Percentiles rank a stretch among this genome's conserved stretches.
Conservation (phyloP, 2,888 invertebrate species). For the Tolmerus cingulatus region DNA sequence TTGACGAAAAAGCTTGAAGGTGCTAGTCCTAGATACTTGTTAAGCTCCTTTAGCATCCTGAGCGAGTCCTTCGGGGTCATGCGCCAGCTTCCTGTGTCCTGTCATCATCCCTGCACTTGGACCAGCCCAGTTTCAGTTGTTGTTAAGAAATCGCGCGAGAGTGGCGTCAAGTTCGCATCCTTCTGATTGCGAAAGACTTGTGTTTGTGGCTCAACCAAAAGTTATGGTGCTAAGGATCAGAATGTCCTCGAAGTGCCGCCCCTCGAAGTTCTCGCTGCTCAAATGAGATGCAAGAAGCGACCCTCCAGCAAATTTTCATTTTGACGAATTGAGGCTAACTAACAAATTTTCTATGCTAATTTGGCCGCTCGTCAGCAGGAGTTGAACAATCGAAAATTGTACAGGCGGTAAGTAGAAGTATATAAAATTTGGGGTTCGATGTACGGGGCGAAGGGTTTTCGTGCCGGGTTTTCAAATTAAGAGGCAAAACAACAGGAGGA, state of each 20-base stretch:
- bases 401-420: not conserved
- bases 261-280: not conserved
- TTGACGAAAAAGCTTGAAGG: not conserved
- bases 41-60: not conserved
- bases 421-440: not conserved
- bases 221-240: slow-evolving; percentile 20
- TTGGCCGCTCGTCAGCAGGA: not conserved
- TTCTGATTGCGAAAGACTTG: slow-evolving; percentile 7
- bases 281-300: not conserved
- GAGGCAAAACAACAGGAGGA: not conserved
- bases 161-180: not conserved
- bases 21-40: not conserved
- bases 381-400: not conserved
- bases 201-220: slow-evolving; percentile 9
- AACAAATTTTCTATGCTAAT: not conserved
- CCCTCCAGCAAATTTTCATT: not conserved
- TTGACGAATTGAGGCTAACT: not conserved
- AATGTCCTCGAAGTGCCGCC: not conserved
- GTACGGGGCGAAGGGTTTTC: not conserved
- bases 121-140: slow-evolving; percentile 36
- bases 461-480: not conserved
- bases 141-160: not conserved
- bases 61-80: not conserved
- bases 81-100: not conserved
- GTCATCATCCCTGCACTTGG: not conserved